These are phyloP conservation scores for Penaeus japonicus DNA, from an alignment of 1,140 invertebrate species.

Conservation along the genomic window DNA sequence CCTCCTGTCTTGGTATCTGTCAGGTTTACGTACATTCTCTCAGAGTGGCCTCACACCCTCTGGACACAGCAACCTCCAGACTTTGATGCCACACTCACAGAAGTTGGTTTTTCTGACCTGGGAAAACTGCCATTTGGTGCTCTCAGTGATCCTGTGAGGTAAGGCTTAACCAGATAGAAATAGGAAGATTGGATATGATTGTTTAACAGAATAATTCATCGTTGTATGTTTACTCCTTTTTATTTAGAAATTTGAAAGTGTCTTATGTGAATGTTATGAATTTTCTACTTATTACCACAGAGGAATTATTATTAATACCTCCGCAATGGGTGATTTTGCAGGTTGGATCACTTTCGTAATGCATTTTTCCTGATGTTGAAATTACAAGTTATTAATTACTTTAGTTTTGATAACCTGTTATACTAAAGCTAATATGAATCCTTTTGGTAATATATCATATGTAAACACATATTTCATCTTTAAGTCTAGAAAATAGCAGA, in stretches of 20 bases:
- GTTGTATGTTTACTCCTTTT: neutral
- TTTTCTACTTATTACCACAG: too few species aligned
- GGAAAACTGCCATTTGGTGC: conserved; percentile 84
- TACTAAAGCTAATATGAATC: too few species aligned
- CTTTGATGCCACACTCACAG: conserved; percentile 74
- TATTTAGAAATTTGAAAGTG: neutral
- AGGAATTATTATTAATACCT: too few species aligned
- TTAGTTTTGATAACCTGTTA: too few species aligned
- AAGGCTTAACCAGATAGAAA: conserved; percentile 40
- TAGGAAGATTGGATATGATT: neutral
- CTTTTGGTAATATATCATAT: too few species aligned
- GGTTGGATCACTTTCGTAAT: too few species aligned
- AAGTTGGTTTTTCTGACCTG: conserved; percentile 69
- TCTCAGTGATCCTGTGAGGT: conserved; percentile 78
- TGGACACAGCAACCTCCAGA: conserved; percentile 79
- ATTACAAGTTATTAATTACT: too few species aligned
- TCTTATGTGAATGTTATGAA: too few species aligned
- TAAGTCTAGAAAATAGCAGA: too few species aligned
- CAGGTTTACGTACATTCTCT: conserved; percentile 82
- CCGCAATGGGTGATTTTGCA: too few species aligned
- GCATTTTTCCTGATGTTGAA: too few species aligned
- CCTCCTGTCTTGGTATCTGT: conserved; percentile 78
- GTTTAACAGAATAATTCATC: neutral
- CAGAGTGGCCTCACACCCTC: conserved; percentile 67
- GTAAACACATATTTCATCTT: too few species aligned